Evolutionary conservation across 2,797 vertebrate genomes (phyloP).

Genomic region (Bothrops alternatus): DNA sequence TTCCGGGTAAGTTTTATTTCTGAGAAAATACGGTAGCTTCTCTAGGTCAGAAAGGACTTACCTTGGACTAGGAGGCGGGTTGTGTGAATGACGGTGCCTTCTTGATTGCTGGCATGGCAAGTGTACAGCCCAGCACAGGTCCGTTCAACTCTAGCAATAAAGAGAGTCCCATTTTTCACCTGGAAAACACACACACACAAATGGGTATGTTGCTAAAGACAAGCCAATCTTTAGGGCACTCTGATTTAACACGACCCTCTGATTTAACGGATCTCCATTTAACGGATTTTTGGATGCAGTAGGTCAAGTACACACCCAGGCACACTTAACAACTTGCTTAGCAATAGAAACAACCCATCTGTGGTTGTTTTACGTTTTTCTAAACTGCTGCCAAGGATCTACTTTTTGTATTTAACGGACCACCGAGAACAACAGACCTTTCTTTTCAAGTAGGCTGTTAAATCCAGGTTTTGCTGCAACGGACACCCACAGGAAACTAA

Average conservation of each 20-base stretch:
- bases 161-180: conserved; percentile 88
- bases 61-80: conserved; percentile 92
- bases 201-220: background rate
- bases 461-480: background rate
- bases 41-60: conserved; percentile 57
- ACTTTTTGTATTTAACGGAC: background rate
- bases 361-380: background rate
- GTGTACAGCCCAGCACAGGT: conserved; percentile 85
- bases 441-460: background rate
- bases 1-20: too few species aligned
- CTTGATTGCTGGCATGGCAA: conserved; percentile 89
- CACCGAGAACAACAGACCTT: background rate
- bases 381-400: background rate
- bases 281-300: background rate
- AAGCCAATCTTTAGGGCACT: background rate
- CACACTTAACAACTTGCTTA: background rate
- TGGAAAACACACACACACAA: conserved; percentile 24
- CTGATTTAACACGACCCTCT: background rate
- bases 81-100: conserved; percentile 85
- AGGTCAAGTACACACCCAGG: background rate
- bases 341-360: background rate
- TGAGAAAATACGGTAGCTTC: background rate
- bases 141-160: conserved; percentile 76
- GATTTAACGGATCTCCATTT: background rate
- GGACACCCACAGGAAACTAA: background rate